Evolutionary conservation across 2,888 invertebrate species (phyloP).

Genomic region (Cyrtodaria siliqua): DNA sequence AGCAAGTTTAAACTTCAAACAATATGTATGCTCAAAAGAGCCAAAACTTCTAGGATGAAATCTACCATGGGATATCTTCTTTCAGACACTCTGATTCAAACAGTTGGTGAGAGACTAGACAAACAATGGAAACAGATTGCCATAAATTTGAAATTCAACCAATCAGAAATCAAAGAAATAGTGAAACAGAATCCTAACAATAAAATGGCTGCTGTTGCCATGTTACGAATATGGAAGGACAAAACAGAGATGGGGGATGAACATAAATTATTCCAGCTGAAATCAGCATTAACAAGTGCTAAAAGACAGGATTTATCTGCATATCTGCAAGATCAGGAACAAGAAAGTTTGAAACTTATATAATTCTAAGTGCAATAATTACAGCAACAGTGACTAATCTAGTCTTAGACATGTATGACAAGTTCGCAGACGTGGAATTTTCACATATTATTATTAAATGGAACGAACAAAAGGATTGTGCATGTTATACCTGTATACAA

Average conservation of each 20-base stretch:
- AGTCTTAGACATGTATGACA: too few species aligned
- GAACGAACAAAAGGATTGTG: too few species aligned
- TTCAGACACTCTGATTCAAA: slow-evolving; percentile 26
- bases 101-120: slow-evolving; percentile 28
- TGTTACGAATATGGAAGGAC: slow-evolving; percentile 31
- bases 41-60: too few species aligned
- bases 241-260: slow-evolving; percentile 36
- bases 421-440: too few species aligned
- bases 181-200: slow-evolving; percentile 21
- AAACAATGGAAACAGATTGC: slow-evolving; percentile 42
- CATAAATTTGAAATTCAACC: slow-evolving; percentile 30
- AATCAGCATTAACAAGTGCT: slow-evolving; percentile 22
- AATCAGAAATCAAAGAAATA: slow-evolving; percentile 35
- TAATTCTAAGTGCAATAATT: too few species aligned
- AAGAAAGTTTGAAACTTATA: slow-evolving; percentile 23
- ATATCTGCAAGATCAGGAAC: slow-evolving; percentile 32
- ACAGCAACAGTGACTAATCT: too few species aligned
- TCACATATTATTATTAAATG: too few species aligned
- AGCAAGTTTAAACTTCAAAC: too few species aligned
- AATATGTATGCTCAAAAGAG: too few species aligned
- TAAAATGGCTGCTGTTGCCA: slow-evolving; percentile 28
- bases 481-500: too few species aligned
- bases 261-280: slow-evolving; percentile 32
- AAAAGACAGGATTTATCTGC: slow-evolving; percentile 38
- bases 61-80: slow-evolving; percentile 5